Base-by-base conservation (phyloP, 2,113 vertebrate genomes). In the Myiopsitta monachus region DNA sequence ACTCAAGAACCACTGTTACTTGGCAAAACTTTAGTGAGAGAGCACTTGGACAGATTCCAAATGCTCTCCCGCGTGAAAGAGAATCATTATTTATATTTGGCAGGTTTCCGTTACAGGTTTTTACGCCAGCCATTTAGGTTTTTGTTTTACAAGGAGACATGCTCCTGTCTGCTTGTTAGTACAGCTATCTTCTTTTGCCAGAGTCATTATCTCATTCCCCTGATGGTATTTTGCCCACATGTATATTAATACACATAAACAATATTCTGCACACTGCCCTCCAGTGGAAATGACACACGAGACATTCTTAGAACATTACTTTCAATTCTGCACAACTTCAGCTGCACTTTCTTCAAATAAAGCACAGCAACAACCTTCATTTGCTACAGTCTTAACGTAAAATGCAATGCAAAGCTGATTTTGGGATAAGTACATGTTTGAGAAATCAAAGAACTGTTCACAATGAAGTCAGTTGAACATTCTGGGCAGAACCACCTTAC, bases 191-290 rank as follows among this genome's bases (percentile, higher is more conserved):
- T 64, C 17, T 81, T 36, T 13, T 82, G 44, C 70, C 54, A 92
- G 66, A 88, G 77, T 27, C 74, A 91, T 92, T 84, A 91, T 52
- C 70, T 70, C 77, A 85, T 87, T 94, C 36, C 54, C 47, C 39
- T 73, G 66, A 89, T 36, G 41, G 44, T 43, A 85, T 73, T 87
- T 82, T 59, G 36, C 83, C 57, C 61, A 82, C 17, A 18, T 64
- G 33, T 47, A 84, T 81, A 89, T 72, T 94, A 92, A 95, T n/a
- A 75, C 9, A 52, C 41, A 66, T 62, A 81, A 91, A 92, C 52
- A 92, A 83, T 31, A 75, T 18, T 67, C 44, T 83, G 46, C 68
- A 90, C 59, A 26, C 44, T 49, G 52, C 75, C 43, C 66, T 94
- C 22, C 38, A 78, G 51, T 7, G 38, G 69, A 92, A 94, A 68